These are phyloP conservation scores for Oreocharis arfaki DNA, from an alignment of 2,113 vertebrate genomes.

Conservation along the genomic window DNA sequence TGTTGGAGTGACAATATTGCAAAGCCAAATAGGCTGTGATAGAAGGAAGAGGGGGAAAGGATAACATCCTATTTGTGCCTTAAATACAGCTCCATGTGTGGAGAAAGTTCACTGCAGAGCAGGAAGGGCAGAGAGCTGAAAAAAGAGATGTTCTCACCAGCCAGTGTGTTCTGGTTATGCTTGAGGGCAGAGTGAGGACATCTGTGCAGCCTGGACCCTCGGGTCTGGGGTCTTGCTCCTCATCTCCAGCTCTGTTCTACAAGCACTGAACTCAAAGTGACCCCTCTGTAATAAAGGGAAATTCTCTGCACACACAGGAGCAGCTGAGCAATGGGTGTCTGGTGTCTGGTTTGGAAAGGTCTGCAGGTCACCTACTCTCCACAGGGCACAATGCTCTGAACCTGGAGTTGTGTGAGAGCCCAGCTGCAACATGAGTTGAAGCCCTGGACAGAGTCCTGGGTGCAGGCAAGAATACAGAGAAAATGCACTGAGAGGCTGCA, in stretches of 20 bases:
- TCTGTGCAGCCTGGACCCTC: not conserved
- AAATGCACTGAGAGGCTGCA: not conserved
- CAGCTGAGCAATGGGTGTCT: not conserved
- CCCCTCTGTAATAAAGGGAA: not conserved
- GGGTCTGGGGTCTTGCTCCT: not conserved
- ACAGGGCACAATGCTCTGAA: not conserved
- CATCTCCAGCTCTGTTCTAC: not conserved
- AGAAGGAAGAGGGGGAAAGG: not conserved
- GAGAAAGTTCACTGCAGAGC: not conserved
- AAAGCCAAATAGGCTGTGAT: not conserved
- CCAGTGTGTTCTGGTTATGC: not conserved
- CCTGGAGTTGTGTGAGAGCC: not conserved
- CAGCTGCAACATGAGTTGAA: not conserved
- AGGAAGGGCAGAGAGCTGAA: not conserved
- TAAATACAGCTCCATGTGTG: not conserved
- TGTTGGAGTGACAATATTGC: not conserved
- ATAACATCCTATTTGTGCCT: not conserved
- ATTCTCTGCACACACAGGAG: not conserved
- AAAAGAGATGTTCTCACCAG: not conserved
- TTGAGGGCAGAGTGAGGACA: not conserved
- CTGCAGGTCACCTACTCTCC: not conserved
- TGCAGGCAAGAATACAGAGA: not conserved
- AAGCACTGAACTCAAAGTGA: fast-evolving
- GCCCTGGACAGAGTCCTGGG: not conserved
- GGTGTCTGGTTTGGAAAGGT: not conserved